Evolutionary conservation across 2,113 vertebrate species (phyloP).

Genomic region (Atractosteus spatula): DNA sequence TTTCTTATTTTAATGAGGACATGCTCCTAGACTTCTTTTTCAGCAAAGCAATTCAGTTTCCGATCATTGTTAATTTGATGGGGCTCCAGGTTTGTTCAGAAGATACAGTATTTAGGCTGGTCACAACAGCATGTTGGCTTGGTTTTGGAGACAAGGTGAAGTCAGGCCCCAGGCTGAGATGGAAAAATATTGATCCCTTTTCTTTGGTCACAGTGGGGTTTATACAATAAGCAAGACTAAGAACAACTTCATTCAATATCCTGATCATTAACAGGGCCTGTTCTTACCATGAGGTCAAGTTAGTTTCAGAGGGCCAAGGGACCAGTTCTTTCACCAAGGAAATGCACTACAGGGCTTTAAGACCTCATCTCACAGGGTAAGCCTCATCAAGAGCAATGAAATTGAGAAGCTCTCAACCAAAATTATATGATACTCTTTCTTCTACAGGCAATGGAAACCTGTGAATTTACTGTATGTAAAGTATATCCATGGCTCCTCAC

Average conservation of each 20-base stretch:
- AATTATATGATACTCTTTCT: neutral
- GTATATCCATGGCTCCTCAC: too few species aligned
- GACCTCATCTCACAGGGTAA: conserved; percentile 48
- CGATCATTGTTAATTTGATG: conserved; percentile 26
- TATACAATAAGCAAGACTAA: conserved; percentile 34
- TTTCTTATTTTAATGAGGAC: conserved; percentile 34
- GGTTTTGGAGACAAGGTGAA: conserved; percentile 2
- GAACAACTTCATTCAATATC: conserved; percentile 57
- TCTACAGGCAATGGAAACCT: neutral
- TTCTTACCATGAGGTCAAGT: conserved; percentile 49
- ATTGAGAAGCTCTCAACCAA: conserved; percentile 23
- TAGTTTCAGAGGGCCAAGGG: conserved; percentile 38
- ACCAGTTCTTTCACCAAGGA: conserved; percentile 54
- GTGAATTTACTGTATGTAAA: neutral
- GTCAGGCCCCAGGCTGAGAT: conserved; percentile 1
- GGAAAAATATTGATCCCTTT: conserved; percentile 55
- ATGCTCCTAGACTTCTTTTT: conserved; percentile 16
- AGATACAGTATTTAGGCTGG: conserved; percentile 8
- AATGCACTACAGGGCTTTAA: conserved; percentile 52
- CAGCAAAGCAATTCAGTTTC: conserved; percentile 25
- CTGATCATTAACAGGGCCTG: conserved; percentile 57
- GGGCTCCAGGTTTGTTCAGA: conserved; percentile 15
- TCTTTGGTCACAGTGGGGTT: conserved; percentile 36
- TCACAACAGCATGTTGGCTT: conserved; percentile 11
- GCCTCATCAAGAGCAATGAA: conserved; percentile 31